These are phyloP conservation scores for Dendrocincla tyrannina DNA, from an alignment of 2,797 vertebrate species.

Conservation along the genomic window DNA sequence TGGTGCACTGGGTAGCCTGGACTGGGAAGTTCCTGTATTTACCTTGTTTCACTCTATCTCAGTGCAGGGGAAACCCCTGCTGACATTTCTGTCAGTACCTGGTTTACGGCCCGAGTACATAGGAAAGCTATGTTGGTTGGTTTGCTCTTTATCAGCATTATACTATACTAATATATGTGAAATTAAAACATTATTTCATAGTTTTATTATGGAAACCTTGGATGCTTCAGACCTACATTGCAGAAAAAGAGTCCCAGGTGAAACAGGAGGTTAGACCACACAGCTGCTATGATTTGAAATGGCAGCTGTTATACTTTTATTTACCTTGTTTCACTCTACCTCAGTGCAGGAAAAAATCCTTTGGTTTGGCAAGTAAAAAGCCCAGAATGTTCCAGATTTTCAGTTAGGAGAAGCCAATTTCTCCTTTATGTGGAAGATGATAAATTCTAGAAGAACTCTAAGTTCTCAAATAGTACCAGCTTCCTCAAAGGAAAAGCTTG, in stretches of 20 bases:
- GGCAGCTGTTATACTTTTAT: not conserved
- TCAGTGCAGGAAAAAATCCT: not conserved
- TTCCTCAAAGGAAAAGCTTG: not conserved
- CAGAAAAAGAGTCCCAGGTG: not conserved
- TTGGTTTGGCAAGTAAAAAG: not conserved
- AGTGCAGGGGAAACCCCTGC: not conserved
- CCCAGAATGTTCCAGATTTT: not conserved
- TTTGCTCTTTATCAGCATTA: not conserved
- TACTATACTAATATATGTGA: not conserved
- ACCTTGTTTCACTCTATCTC: too few species aligned
- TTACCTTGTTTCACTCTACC: not conserved
- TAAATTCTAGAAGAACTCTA: not conserved
- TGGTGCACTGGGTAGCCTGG: fast-evolving
- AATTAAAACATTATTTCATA: not conserved
- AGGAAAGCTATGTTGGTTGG: not conserved
- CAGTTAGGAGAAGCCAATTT: not conserved
- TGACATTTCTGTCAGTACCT: not conserved
- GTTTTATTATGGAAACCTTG: not conserved
- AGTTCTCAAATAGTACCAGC: not conserved
- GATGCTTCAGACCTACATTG: not conserved
- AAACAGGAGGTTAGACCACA: not conserved
- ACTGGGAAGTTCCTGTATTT: not conserved
- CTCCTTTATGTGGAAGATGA: not conserved
- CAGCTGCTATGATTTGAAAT: not conserved
- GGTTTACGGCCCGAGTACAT: not conserved